Evolutionary conservation across 2,797 vertebrate genomes (phyloP), one percentile per base, ranked within the genome.

Genomic region (Merluccius polli): DNA sequence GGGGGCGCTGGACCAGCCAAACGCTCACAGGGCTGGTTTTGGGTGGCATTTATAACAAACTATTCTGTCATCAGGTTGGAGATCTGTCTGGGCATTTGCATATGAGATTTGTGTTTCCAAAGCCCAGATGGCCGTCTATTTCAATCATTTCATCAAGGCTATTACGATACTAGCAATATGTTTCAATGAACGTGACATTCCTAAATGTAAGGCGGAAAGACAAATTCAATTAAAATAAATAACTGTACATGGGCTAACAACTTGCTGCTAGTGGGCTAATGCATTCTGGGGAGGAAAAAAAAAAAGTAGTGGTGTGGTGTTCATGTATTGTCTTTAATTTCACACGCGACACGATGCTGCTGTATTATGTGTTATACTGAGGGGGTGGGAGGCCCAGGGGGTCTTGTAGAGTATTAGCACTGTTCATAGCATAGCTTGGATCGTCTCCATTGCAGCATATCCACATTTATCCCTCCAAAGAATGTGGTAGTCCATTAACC

Each of bases 381-480:
- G 52, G 18, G 52, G 21, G 52, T 59, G 52, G 52, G 21, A 24
- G 52, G 16, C 21, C 21, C 21, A 59, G 52, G 52, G n/a, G 59
- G 59, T 59, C 52, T 59, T 59, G 52, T 16, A 59, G 52, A 21
- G 21, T 24, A 24, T 59, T 8, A 59, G 52, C n/a, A 24, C 21
- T 15, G n/a, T 59, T 59, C 52, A 59, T 4, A 52, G 21, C 52
- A 59, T 59, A 24, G 21, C 52, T 59, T 24, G 52, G 52, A 16
- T 21, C 52, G 52, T 59, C 52, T 59, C 52, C 52, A 59, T 48
- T 48, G 18, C 44, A 48, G 44, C 18, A 32, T 74, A 70, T 32
- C 72, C 33, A 48, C 21, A 73, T 33, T 73, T 65, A 85, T 84
- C 73, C 70, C 24, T 27, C 24, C 59, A 65, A 52, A 52, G 59